Percentiles rank a stretch among this genome's conserved stretches.
These are phyloP conservation scores for Drosophila seclusa DNA, from an alignment of 2,888 invertebrate genomes.

Conservation along the genomic window DNA sequence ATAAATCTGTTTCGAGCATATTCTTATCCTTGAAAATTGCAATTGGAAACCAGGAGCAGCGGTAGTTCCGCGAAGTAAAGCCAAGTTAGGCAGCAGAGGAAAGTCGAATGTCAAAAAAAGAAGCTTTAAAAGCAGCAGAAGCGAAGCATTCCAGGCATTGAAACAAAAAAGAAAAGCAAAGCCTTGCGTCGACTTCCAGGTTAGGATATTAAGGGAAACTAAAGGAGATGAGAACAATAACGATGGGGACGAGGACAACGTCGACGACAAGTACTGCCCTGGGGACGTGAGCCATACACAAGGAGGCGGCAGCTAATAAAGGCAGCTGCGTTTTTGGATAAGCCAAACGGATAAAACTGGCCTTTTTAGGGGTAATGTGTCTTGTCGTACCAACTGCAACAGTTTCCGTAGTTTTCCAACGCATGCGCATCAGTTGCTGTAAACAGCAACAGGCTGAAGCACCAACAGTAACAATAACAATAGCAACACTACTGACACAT, in stretches of 20 bases:
- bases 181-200: constrained; percentile 61
- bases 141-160: constrained; percentile 59
- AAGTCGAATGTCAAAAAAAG: constrained; percentile 25
- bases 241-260: constrained; percentile 32
- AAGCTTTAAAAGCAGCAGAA: constrained; percentile 24
- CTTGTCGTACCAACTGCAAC: constrained; percentile 69
- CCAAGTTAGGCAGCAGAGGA: constrained; percentile 11
- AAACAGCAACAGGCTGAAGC: constrained; percentile 72
- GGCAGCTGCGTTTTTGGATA: constrained; percentile 61
- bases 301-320: constrained; percentile 51
- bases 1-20: constrained; percentile 78
- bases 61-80: constrained; percentile 32
- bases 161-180: constrained; percentile 60
- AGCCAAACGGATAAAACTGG: constrained; percentile 67
- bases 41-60: constrained; percentile 63
- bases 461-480: constrained; percentile 24
- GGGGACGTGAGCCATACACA: constrained; percentile 64
- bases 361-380: constrained; percentile 69
- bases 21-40: constrained; percentile 81
- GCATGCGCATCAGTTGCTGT: constrained; percentile 54
- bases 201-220: constrained; percentile 22
- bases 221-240: constrained; percentile 18
- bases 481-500: constrained; percentile 14
- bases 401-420: constrained; percentile 68
- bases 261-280: constrained; percentile 43